Percentiles rank a stretch among this genome's conserved stretches.
phyloP scores from a whole-genome alignment of 2,797 vertebrate species.

The Coluber constrictor region DNA sequence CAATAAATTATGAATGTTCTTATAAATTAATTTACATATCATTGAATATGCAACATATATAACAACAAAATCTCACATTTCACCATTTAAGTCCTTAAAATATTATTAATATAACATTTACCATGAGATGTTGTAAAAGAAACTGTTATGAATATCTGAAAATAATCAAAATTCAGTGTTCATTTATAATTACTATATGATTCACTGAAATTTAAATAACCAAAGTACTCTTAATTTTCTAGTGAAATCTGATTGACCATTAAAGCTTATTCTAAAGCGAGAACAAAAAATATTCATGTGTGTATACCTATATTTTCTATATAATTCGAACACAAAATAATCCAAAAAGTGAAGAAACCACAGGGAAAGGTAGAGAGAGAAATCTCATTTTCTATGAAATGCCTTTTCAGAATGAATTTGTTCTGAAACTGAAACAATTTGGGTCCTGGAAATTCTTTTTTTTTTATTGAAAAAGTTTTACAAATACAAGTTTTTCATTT shows the following conservation, averaged over 20 bases:
- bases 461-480: too few species aligned
- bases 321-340: neutral
- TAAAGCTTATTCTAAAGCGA: neutral
- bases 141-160: neutral
- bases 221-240: neutral
- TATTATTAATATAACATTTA: neutral
- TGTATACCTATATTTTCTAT: neutral
- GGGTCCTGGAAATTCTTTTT: neutral
- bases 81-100: neutral
- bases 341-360: neutral
- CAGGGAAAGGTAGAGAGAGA: neutral
- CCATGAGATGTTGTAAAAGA: neutral
- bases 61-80: neutral
- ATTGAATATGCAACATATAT: neutral
- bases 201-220: neutral
- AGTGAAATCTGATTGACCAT: neutral
- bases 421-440: neutral
- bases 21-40: neutral
- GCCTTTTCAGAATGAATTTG: neutral
- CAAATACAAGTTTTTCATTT: too few species aligned
- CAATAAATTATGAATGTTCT: neutral
- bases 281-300: neutral
- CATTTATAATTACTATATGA: neutral
- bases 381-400: neutral
- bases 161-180: neutral